Evolutionary conservation across 2,888 invertebrate genomes (phyloP).

Genomic region (Leptinotarsa tumamoca): DNA sequence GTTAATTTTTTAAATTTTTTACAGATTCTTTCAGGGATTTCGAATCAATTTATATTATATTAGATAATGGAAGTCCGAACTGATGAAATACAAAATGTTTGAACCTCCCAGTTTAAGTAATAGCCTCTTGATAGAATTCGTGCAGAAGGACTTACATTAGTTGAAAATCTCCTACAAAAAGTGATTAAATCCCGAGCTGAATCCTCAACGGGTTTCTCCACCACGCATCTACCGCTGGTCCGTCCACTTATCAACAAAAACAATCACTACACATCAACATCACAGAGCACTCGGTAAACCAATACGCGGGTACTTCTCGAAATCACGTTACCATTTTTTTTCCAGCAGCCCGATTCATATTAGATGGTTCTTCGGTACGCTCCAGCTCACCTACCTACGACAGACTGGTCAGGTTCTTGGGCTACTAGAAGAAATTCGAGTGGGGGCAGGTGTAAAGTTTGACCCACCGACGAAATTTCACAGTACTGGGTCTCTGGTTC

Average conservation of each 20-base stretch:
- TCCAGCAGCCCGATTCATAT: conserved; percentile 29
- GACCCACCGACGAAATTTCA: conserved; percentile 47
- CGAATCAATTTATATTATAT: no score
- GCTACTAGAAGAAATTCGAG: conserved; percentile 44
- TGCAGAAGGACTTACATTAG: background rate
- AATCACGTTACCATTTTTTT: conserved; percentile 39
- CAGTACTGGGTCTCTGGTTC: conserved; percentile 44
- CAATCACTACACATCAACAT: conserved; percentile 31
- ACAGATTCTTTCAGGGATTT: no score
- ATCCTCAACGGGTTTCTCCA: background rate
- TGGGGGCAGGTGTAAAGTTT: conserved; percentile 42
- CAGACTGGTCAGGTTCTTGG: conserved; percentile 41
- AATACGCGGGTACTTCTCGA: conserved; percentile 21
- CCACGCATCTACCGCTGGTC: background rate
- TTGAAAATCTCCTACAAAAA: background rate
- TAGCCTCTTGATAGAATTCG: background rate
- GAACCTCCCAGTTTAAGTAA: background rate
- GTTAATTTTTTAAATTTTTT: no score
- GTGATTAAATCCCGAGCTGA: background rate
- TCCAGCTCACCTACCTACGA: conserved; percentile 24
- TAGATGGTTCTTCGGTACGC: conserved; percentile 32
- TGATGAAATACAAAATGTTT: no score
- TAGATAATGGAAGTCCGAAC: no score
- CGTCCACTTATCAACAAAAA: conserved; percentile 9
- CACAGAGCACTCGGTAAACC: conserved; percentile 28